Evolutionary conservation across 64 coral and sea anemone genomes (phyloP).

Genomic region (Stichodactyla mertensii): DNA sequence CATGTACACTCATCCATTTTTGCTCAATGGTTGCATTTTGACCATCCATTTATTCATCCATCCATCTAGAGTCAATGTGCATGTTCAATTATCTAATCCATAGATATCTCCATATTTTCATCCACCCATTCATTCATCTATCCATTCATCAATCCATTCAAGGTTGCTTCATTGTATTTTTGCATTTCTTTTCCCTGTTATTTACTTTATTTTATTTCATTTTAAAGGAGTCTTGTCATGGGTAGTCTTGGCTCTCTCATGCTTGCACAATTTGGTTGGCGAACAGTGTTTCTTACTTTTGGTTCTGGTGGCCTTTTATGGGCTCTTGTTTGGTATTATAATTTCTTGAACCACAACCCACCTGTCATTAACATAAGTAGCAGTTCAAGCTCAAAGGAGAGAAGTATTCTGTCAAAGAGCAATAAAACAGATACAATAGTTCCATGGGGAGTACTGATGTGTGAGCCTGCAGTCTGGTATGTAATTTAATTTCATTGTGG

Average conservation of each 20-base stretch:
- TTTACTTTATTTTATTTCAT: neutral
- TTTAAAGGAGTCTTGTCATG: conserved; percentile 21
- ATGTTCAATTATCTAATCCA: no score
- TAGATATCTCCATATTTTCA: no score
- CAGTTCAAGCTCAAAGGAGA: neutral
- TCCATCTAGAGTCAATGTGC: no score
- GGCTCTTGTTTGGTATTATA: neutral
- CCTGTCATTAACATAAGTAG: conserved; percentile 5
- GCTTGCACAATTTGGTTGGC: conserved; percentile 3
- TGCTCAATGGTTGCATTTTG: no score
- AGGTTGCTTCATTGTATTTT: neutral
- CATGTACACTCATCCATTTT: no score
- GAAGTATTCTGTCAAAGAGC: neutral
- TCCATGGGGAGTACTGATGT: conserved; percentile 52
- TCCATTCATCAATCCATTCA: neutral
- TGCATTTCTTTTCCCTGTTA: neutral
- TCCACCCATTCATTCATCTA: neutral
- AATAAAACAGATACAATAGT: conserved; percentile 26
- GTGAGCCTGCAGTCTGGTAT: conserved; percentile 54
- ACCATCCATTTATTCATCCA: no score
- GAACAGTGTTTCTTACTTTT: conserved; percentile 9
- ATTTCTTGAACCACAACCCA: conserved; percentile 16
- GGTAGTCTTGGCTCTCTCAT: conserved; percentile 11
- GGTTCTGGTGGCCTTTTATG: neutral
- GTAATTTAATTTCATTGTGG: neutral